Evolutionary conservation across 37 sponge, comb jelly and placozoan species (phyloP).

Genomic region (Haliclona indistincta): DNA sequence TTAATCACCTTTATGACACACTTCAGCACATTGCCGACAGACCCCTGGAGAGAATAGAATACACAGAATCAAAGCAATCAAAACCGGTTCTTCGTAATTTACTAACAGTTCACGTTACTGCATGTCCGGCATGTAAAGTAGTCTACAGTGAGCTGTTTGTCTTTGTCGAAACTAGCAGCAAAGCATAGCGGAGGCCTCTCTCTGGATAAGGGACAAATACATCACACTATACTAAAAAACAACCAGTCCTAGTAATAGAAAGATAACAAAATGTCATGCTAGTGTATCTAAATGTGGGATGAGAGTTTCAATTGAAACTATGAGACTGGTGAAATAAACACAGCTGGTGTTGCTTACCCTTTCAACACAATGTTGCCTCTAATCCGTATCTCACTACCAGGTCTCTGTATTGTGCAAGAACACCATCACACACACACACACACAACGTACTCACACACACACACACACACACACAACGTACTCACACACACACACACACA

Average conservation of each 20-base stretch:
- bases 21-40: conserved; percentile 54
- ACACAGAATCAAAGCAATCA: neutral
- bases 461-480: too few species aligned
- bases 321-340: too few species aligned
- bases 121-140: conserved; percentile 64
- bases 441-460: too few species aligned
- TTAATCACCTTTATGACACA: conserved; percentile 58
- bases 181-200: conserved; percentile 64
- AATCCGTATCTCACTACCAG: conserved; percentile 59
- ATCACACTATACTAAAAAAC: too few species aligned
- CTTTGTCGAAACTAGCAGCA: conserved; percentile 50
- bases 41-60: conserved; percentile 45
- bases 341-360: conserved; percentile 7
- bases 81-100: neutral
- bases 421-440: too few species aligned
- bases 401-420: conserved; percentile 35
- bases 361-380: conserved; percentile 46
- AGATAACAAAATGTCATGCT: too few species aligned
- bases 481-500: too few species aligned
- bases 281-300: too few species aligned
- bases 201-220: conserved; percentile 10
- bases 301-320: too few species aligned
- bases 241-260: too few species aligned
- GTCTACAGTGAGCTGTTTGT: conserved; percentile 42
- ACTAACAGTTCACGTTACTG: conserved; percentile 57